A percentile compares a stretch with the other conserved stretches of the same genome.
Conservation (phyloP, 2,113 vertebrate species). For the Irena cyanogastra region DNA sequence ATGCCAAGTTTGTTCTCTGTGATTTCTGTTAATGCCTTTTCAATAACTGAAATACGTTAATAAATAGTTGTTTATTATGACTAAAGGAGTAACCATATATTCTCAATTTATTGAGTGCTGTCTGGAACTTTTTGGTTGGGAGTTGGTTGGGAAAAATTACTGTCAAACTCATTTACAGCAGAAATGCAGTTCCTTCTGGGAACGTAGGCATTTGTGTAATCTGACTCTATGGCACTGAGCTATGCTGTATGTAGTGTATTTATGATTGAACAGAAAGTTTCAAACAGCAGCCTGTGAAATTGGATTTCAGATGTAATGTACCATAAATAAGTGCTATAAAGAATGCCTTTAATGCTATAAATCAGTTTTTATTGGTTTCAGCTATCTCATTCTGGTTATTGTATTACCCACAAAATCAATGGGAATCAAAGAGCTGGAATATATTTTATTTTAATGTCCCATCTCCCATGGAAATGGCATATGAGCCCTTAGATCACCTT, state of each 20-base stretch:
- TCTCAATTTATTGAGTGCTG: conserved; percentile 65
- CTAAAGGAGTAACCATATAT: conserved; percentile 16
- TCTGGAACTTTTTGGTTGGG: conserved; percentile 63
- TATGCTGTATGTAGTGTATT: conserved; percentile 75
- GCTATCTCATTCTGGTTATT: conserved; percentile 83
- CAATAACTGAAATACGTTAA: conserved; percentile 37
- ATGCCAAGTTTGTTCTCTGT: background rate
- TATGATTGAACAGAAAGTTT: conserved; percentile 83
- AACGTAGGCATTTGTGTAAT: conserved; percentile 73
- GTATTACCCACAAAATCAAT: conserved; percentile 80
- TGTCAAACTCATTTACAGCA: conserved; percentile 69
- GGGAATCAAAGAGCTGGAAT: conserved; percentile 79
- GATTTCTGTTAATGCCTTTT: conserved; percentile 54
- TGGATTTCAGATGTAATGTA: conserved; percentile 84
- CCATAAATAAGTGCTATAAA: conserved; percentile 85
- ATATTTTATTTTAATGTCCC: conserved; percentile 81
- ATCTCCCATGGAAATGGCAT: conserved; percentile 72
- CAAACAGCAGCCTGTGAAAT: conserved; percentile 81
- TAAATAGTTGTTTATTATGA: conserved; percentile 45
- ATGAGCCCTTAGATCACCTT: conserved; percentile 69
- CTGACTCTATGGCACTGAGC: conserved; percentile 72
- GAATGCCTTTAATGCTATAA: conserved; percentile 81
- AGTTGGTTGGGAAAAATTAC: conserved; percentile 70
- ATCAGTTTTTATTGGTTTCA: conserved; percentile 84
- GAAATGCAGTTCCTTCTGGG: conserved; percentile 70